Evolutionary conservation across 2,888 invertebrate genomes (phyloP).

Genomic region (Plagodis pulveraria): DNA sequence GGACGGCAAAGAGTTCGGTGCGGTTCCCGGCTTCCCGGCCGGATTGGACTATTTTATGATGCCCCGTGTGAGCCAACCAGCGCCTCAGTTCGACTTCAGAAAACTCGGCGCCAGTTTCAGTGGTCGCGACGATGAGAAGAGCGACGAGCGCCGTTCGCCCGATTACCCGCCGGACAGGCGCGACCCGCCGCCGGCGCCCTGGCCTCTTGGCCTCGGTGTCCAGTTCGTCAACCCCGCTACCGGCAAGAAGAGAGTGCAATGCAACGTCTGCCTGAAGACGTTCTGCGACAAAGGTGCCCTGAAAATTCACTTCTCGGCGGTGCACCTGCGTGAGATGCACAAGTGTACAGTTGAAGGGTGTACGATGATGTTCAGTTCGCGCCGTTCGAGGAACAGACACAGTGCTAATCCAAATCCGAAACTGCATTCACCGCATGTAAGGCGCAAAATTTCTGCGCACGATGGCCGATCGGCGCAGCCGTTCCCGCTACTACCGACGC

Average conservation of each 20-base stretch:
- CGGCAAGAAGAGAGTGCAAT: conserved; percentile 98
- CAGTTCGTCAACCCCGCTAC: conserved; percentile 96
- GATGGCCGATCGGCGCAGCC: conserved; percentile 95
- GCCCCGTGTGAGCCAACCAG: conserved; percentile 89
- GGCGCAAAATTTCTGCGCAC: conserved; percentile 96
- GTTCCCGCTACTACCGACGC: conserved; percentile 89
- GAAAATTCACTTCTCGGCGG: conserved; percentile 99
- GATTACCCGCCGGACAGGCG: conserved; percentile 71
- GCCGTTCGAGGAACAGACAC: conserved; percentile 97
- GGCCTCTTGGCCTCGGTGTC: conserved; percentile 93
- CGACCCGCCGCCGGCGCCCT: conserved; percentile 84
- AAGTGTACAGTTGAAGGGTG: conserved; percentile 99
- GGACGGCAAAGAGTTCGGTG: conserved; percentile 81
- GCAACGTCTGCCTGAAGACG: conserved; percentile 98
- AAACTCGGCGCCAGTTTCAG: conserved; percentile 89
- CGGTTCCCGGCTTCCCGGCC: conserved; percentile 77
- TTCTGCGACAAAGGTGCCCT: conserved; percentile 99
- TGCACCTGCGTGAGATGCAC: conserved; percentile 99
- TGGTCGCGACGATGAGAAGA: conserved; percentile 77
- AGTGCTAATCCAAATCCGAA: conserved; percentile 99
- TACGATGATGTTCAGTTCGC: conserved; percentile 99
- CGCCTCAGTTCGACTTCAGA: conserved; percentile 95
- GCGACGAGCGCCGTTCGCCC: conserved; percentile 71
- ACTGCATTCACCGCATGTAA: conserved; percentile 96
- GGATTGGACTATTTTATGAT: conserved; percentile 83